Percentiles rank a stretch among this genome's conserved stretches.
phyloP scores from a whole-genome alignment of 1,140 invertebrate species.

The Drosophila funebris region DNA sequence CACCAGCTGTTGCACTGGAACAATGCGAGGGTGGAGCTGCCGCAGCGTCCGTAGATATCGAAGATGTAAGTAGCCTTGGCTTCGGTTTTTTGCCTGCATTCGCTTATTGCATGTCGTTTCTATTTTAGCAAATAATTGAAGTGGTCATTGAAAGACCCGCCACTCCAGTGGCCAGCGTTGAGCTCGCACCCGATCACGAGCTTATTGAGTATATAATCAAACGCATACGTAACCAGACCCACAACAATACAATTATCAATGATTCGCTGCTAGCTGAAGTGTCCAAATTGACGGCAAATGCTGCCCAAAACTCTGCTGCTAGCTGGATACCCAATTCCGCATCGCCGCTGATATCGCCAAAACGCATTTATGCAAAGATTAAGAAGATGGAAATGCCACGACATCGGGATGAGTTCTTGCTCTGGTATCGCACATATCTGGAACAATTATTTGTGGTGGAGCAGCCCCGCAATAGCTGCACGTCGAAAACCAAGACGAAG shows the following conservation, averaged over 20 bases:
- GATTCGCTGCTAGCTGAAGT: constrained; percentile 75
- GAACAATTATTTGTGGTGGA: constrained; percentile 70
- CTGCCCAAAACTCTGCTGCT: constrained; percentile 72
- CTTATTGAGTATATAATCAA: constrained; percentile 78
- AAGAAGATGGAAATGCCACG: constrained; percentile 75
- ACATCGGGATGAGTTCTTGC: constrained; percentile 71
- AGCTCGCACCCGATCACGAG: constrained; percentile 67
- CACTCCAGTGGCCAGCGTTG: constrained; percentile 21
- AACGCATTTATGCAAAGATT: constrained; percentile 79
- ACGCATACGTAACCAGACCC: constrained; percentile 77
- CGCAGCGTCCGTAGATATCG: constrained; percentile 16
- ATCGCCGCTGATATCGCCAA: constrained; percentile 69
- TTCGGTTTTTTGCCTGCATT: not conserved
- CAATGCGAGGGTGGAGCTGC: constrained; percentile 26
- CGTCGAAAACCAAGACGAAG: constrained; percentile 10
- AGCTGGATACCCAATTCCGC: constrained; percentile 38
- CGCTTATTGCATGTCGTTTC: constrained; percentile 14
- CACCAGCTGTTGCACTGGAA: constrained; percentile 5
- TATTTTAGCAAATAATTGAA: constrained; percentile 49
- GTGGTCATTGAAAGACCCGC: constrained; percentile 22
- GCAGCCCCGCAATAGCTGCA: constrained; percentile 36
- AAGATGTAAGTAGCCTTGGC: constrained; percentile 51
- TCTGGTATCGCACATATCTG: constrained; percentile 73
- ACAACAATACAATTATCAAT: constrained; percentile 75
- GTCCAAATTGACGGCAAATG: constrained; percentile 74